Percentiles rank a stretch among this genome's conserved stretches.
These are phyloP conservation scores for Melinaea marsaeus DNA, from an alignment of 2,888 invertebrate genomes.

Conservation along the genomic window DNA sequence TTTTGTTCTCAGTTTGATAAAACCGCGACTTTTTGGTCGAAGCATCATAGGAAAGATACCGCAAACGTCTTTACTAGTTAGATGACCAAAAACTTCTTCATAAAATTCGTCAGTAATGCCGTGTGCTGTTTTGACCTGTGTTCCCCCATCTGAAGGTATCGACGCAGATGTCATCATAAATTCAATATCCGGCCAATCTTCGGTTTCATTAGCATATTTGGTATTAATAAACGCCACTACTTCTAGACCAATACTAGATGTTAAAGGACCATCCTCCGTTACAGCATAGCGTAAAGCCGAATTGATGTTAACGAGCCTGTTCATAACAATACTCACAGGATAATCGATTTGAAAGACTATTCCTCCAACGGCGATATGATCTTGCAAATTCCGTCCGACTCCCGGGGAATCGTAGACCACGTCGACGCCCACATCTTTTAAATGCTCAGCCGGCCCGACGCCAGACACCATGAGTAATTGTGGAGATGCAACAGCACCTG, in stretches of 20 bases:
- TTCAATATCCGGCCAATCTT: constrained; percentile 95
- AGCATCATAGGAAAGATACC: constrained; percentile 93
- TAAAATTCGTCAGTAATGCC: constrained; percentile 90
- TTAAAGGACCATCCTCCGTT: constrained; percentile 91
- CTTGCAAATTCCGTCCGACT: constrained; percentile 92
- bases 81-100: constrained; percentile 83
- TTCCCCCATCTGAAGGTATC: constrained; percentile 90
- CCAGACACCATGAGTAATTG: constrained; percentile 95
- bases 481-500: constrained; percentile 94
- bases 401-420: constrained; percentile 88
- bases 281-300: constrained; percentile 90
- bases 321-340: constrained; percentile 88
- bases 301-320: constrained; percentile 88
- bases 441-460: constrained; percentile 86
- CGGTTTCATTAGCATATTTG: constrained; percentile 90
- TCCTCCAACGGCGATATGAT: constrained; percentile 93
- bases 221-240: constrained; percentile 92
- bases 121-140: constrained; percentile 87
- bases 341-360: constrained; percentile 88
- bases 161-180: constrained; percentile 92
- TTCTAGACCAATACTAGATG: constrained; percentile 91
- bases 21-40: constrained; percentile 91
- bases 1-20: constrained; percentile 83
- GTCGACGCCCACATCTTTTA: constrained; percentile 83
- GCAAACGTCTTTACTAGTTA: constrained; percentile 86